Evolutionary conservation across 2,888 invertebrate species (phyloP).

Genomic region (Drosophila kambysellisi): DNA sequence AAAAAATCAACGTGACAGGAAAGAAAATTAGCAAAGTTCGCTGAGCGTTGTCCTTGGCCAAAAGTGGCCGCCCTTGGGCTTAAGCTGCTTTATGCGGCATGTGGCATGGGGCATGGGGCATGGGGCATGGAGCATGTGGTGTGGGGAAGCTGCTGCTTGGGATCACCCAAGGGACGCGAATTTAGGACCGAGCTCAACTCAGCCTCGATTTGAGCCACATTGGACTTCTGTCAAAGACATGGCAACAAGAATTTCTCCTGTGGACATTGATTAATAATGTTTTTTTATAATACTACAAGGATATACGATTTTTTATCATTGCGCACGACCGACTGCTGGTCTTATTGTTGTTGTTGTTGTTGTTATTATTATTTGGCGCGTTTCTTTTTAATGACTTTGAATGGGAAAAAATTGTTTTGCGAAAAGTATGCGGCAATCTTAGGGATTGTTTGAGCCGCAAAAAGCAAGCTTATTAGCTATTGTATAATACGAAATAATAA

Average conservation of each 20-base stretch:
- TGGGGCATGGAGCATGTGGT: no score
- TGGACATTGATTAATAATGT: constrained; percentile 83
- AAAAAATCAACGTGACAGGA: constrained; percentile 82
- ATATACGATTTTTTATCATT: constrained; percentile 56
- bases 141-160: constrained; percentile 9
- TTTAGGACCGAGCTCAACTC: constrained; percentile 44
- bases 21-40: constrained; percentile 81
- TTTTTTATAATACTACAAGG: constrained; percentile 41
- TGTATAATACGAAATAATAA: neutral
- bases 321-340: constrained; percentile 62
- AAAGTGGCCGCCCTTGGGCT: constrained; percentile 61
- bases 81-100: constrained; percentile 72
- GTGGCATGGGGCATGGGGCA: neutral
- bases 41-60: constrained; percentile 51
- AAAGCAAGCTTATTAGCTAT: constrained; percentile 17
- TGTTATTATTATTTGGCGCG: constrained; percentile 52
- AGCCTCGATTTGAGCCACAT: constrained; percentile 35
- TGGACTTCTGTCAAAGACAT: constrained; percentile 68
- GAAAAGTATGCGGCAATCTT: constrained; percentile 36
- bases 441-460: constrained; percentile 15
- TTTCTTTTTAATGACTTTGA: constrained; percentile 63
- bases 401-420: constrained; percentile 34
- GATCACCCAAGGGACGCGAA: constrained; percentile 62
- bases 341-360: constrained; percentile 14
- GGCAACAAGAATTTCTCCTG: constrained; percentile 53